Base-by-base conservation (phyloP, 2,797 vertebrate species). In the Stomatorhinus walkeri region DNA sequence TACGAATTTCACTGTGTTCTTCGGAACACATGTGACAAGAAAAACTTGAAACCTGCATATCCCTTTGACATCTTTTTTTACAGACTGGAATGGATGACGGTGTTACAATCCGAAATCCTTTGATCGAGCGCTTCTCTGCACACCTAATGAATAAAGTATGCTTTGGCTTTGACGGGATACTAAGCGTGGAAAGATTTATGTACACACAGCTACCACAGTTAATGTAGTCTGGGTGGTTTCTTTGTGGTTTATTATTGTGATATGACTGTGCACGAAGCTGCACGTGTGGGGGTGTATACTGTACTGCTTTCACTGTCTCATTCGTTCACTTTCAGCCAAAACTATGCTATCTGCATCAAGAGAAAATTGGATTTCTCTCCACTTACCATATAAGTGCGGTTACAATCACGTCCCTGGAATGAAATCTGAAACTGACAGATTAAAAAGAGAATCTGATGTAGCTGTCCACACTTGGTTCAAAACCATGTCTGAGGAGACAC, bases 401-500 rank as follows among this genome's bases (percentile, higher is more conserved):
- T 87, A 24, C 43, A 87, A 32, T 87, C 43, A 48, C 43, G 32
- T 87, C 19, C 54, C 19, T n/a, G 28, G 49, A 87, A 56, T 40
- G 28, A 56, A 59, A 87, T 87, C 51, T 59, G 54, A 87, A 87
- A 59, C 32, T 56, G 85, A 56, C 24, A 87, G 54, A 87, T 56
- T 40, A 87, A 40, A 87, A 40, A 87, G 51, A 87, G 14, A 59
- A 87, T 59, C 32, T 59, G 54, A 87, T 87, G 14, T 87, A 59
- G 51, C 85, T 40, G 52, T 87, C 85, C 52, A 43, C 36, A 87
- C 28, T 28, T 56, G 85, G 85, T 87, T 87, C 85, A 87, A 87
- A 87, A 59, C 85, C 85, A 59, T 87, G 85, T 59, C 85, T 87
- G 85, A n/a, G n/a, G 61, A 83, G 54, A 24, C 81, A 88, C 56